Percentiles rank a stretch among this genome's conserved stretches.
phyloP scores from a whole-genome alignment of 2,113 vertebrate species.

The Colius striatus region DNA sequence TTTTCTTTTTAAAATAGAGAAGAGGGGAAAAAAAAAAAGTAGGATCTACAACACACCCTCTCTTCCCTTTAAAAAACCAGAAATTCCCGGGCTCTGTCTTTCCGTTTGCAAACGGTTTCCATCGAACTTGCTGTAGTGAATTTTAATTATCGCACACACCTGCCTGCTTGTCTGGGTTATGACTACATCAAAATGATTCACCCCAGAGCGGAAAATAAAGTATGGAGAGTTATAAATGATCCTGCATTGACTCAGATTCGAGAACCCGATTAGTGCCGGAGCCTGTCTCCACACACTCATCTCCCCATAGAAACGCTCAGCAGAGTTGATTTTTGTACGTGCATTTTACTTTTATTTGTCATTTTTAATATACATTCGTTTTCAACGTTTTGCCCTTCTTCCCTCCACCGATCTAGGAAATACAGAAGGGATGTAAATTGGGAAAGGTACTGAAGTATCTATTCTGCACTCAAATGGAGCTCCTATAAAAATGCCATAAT shows the following conservation, averaged over 20 bases:
- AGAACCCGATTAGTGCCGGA: background rate
- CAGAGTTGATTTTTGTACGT: accelerated
- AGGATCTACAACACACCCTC: background rate
- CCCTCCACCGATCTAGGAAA: background rate
- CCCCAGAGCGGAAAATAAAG: background rate
- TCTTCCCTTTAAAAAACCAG: too few species aligned
- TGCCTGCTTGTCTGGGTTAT: background rate
- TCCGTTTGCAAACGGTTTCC: background rate
- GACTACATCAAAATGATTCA: background rate
- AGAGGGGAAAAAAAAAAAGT: accelerated
- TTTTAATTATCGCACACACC: background rate
- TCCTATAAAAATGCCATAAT: background rate
- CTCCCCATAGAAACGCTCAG: background rate
- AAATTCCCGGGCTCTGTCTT: background rate
- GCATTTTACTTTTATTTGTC: background rate
- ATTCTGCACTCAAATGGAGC: background rate
- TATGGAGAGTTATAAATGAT: background rate
- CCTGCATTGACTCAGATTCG: background rate
- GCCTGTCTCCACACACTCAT: background rate
- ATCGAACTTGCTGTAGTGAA: background rate
- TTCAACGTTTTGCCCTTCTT: background rate
- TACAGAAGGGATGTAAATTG: background rate
- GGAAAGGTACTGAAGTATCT: background rate
- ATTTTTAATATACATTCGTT: background rate
- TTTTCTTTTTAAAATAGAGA: background rate